These are phyloP conservation scores for Rhinichthys klamathensis DNA, from an alignment of 2,113 vertebrate genomes.

Conservation along the genomic window DNA sequence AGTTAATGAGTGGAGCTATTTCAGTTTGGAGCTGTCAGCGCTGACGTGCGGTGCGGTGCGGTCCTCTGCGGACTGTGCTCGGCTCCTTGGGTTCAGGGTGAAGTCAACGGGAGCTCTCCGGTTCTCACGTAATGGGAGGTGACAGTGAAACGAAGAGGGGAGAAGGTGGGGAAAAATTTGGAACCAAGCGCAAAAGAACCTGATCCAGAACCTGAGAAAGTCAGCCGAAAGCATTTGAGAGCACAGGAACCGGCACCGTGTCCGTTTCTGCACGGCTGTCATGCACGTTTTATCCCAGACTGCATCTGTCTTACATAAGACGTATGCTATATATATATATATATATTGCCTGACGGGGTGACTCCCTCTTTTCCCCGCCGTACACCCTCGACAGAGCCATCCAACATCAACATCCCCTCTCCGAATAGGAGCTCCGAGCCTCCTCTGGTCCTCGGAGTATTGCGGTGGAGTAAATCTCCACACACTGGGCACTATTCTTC, in stretches of 20 bases:
- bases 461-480: conserved; percentile 37
- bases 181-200: conserved; percentile 47
- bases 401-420: conserved; percentile 51
- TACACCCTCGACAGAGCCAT: conserved; percentile 47
- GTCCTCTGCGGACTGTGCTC: conserved; percentile 55
- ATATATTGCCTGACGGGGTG: conserved; percentile 45
- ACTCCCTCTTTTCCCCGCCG: conserved; percentile 50
- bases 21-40: conserved; percentile 60
- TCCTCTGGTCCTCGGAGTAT: conserved; percentile 42
- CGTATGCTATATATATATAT: conserved; percentile 17
- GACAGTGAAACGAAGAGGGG: conserved; percentile 44
- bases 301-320: conserved; percentile 38
- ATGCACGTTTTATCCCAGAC: conserved; percentile 34
- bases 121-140: conserved; percentile 54
- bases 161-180: neutral
- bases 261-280: neutral
- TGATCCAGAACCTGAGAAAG: conserved; percentile 45
- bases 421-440: conserved; percentile 35
- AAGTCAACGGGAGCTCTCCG: conserved; percentile 53
- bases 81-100: conserved; percentile 59
- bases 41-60: conserved; percentile 53
- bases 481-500: conserved; percentile 60
- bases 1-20: conserved; percentile 63
- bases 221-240: conserved; percentile 4
- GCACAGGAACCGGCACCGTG: neutral